Conservation (phyloP, 2,797 vertebrate species). For the Hyperoplus lanceolatus region DNA sequence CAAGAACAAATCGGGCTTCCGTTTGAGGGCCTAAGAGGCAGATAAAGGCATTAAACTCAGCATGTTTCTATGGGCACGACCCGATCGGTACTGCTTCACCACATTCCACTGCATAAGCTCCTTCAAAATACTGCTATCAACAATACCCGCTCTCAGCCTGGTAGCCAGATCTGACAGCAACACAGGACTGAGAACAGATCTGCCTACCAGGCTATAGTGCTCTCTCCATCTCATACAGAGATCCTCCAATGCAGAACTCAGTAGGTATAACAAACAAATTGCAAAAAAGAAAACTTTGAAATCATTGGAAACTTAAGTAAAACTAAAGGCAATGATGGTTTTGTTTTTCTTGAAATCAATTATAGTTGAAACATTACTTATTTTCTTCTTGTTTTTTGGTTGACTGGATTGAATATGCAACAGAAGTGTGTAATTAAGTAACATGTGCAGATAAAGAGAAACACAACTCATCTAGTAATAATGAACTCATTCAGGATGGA, state of each 20-base stretch:
- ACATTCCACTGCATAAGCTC: slow-evolving; percentile 75
- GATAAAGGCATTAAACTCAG: slow-evolving; percentile 84
- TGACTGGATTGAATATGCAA: slow-evolving; percentile 87
- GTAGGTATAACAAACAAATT: slow-evolving; percentile 86
- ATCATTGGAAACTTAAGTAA: slow-evolving; percentile 86
- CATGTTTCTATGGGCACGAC: slow-evolving; percentile 56
- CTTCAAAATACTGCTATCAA: slow-evolving; percentile 71
- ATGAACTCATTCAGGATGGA: slow-evolving; percentile 90
- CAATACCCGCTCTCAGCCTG: slow-evolving; percentile 77
- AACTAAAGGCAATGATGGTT: slow-evolving; percentile 86
- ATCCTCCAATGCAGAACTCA: slow-evolving; percentile 85
- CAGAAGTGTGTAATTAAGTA: slow-evolving; percentile 87
- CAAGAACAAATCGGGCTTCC: slow-evolving; percentile 98
- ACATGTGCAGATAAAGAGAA: slow-evolving; percentile 89
- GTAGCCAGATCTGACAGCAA: slow-evolving; percentile 77
- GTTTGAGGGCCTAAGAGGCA: slow-evolving; percentile 97
- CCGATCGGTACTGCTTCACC: slow-evolving; percentile 63
- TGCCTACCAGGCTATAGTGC: slow-evolving; percentile 81
- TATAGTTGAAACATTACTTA: slow-evolving; percentile 72
- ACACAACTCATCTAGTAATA: slow-evolving; percentile 89
- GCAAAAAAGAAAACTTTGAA: slow-evolving; percentile 87
- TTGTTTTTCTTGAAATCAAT: slow-evolving; percentile 64
- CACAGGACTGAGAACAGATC: slow-evolving; percentile 73
- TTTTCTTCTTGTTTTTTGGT: slow-evolving; percentile 75
- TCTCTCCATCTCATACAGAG: slow-evolving; percentile 75